Evolutionary conservation across 2,888 invertebrate genomes (phyloP).

Genomic region (Drosophila imparisetae): DNA sequence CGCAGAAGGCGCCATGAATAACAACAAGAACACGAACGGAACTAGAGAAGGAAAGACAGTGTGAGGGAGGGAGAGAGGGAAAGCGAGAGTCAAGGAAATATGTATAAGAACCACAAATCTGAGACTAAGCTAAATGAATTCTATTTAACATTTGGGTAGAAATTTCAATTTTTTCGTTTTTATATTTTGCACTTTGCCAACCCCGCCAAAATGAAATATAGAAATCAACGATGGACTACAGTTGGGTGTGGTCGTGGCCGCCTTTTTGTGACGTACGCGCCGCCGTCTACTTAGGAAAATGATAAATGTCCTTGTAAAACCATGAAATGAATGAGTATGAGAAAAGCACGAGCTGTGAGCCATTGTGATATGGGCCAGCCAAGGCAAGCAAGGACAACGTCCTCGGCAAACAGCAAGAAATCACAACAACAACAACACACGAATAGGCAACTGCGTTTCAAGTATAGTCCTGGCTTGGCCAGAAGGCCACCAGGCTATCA

Average conservation of each 20-base stretch:
- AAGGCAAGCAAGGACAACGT: slow-evolving; percentile 64
- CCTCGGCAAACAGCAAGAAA: slow-evolving; percentile 64
- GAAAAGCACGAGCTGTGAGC: slow-evolving; percentile 11
- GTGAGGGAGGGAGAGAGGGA: background rate
- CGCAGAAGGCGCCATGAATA: slow-evolving; percentile 67
- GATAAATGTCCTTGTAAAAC: slow-evolving; percentile 81
- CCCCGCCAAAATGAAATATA: slow-evolving; percentile 55
- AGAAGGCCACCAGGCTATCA: slow-evolving; percentile 28
- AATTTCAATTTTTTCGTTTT: slow-evolving; percentile 53
- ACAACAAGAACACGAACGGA: slow-evolving; percentile 18
- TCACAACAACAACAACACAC: slow-evolving; percentile 57
- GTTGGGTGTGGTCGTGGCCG: slow-evolving; percentile 37
- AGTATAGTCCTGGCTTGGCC: slow-evolving; percentile 28
- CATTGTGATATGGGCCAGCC: slow-evolving; percentile 42
- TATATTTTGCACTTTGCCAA: slow-evolving; percentile 4
- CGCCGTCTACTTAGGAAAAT: slow-evolving; percentile 72
- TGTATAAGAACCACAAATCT: slow-evolving; percentile 62
- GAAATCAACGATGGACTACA: slow-evolving; percentile 57
- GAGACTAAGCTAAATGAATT: slow-evolving; percentile 71
- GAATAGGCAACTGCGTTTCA: slow-evolving; percentile 38
- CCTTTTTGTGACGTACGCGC: slow-evolving; percentile 72
- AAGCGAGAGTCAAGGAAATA: slow-evolving; percentile 16
- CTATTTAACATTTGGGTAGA: slow-evolving; percentile 74
- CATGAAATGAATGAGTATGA: slow-evolving; percentile 78
- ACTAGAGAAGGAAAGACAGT: background rate